Evolutionary conservation across 2,888 invertebrate species (phyloP), one percentile per base, ranked within the genome.

Genomic region (Eristalis pertinax): DNA sequence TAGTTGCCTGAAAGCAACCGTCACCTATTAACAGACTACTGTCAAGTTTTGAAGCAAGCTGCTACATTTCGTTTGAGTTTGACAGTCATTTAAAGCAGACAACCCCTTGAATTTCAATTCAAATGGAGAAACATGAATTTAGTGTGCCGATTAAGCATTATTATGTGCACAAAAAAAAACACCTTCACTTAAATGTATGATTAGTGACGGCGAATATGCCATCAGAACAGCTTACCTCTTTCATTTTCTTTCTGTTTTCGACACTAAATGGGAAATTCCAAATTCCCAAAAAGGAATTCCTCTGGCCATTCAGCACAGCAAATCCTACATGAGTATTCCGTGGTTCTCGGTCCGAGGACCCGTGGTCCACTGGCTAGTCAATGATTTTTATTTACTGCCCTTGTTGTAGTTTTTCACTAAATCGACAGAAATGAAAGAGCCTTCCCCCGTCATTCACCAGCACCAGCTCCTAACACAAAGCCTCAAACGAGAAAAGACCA

Each of bases 301-400:
- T 4, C 43, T 1, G 38, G 10, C 38, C 11, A 11, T 38, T 13
- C 3, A 13, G 4, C 13, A 38, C 38, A 38, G 13, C 38, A 38
- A 38, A 38, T 38, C 38, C 38, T 13, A 4, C 13, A 13, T 38
- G 13, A 38, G 38, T 8, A 38, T 2, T 38, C 13, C 38, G 13
- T 2, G 3, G 10, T 38, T 4, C 69, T n/a, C 8, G 26, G 56
- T 19, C 22, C 11, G 26, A 22, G 72, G 72, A 56, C 68, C 78
- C 64, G 69, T 62, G 65, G 65, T 62, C 62, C 43, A 43, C 15
- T 73, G 56, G 67, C 7, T 50, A 68, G 73, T 80, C 73, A 68
- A 74, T 74, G 74, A 68, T 80, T 80, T 80, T 81, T 81, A 81
- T 81, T 81, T 81, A 81, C 75, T 81, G 35, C 74, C 69, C 32